These are phyloP conservation scores for Tetragonula carbonaria DNA, from an alignment of 2,888 invertebrate species.

Conservation along the genomic window DNA sequence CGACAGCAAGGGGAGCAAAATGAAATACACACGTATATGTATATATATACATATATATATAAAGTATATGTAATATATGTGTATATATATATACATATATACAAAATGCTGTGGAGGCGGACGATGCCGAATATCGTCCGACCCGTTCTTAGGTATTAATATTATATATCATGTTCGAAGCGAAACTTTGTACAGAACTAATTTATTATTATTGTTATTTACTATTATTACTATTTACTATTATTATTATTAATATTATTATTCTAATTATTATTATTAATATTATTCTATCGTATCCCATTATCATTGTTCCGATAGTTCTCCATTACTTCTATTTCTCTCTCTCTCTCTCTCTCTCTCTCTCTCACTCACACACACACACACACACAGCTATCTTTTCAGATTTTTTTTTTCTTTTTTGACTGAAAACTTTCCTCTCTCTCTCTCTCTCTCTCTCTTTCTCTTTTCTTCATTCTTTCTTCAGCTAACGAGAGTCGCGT, in stretches of 20 bases:
- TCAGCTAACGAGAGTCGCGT: slow-evolving; percentile 38
- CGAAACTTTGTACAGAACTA: slow-evolving; percentile 83
- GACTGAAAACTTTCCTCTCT: slow-evolving; percentile 34
- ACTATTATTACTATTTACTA: slow-evolving; percentile 77
- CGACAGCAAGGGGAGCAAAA: slow-evolving; percentile 20
- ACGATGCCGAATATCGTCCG: slow-evolving; percentile 46
- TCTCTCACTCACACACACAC: background rate
- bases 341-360: background rate
- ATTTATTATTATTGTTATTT: slow-evolving; percentile 84
- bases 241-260: slow-evolving; percentile 75
- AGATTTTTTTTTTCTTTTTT: slow-evolving; percentile 42
- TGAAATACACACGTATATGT: slow-evolving; percentile 17
- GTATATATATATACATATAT: slow-evolving; percentile 36
- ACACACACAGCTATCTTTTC: background rate
- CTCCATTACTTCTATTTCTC: slow-evolving; percentile 51
- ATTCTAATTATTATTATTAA: slow-evolving; percentile 72
- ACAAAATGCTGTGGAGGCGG: slow-evolving; percentile 78
- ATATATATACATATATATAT: slow-evolving; percentile 29
- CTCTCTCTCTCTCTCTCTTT: too few relatives aligned
- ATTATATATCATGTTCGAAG: slow-evolving; percentile 79
- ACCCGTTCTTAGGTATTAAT: slow-evolving; percentile 79
- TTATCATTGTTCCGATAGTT: slow-evolving; percentile 79
- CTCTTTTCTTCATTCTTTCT: background rate
- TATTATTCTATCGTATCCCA: slow-evolving; percentile 74
- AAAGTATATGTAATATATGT: background rate